A percentile compares a stretch with the other conserved stretches of the same genome.
These are phyloP conservation scores for Onychorhynchus coronatus DNA, from an alignment of 2,113 vertebrate genomes.

Conservation along the genomic window DNA sequence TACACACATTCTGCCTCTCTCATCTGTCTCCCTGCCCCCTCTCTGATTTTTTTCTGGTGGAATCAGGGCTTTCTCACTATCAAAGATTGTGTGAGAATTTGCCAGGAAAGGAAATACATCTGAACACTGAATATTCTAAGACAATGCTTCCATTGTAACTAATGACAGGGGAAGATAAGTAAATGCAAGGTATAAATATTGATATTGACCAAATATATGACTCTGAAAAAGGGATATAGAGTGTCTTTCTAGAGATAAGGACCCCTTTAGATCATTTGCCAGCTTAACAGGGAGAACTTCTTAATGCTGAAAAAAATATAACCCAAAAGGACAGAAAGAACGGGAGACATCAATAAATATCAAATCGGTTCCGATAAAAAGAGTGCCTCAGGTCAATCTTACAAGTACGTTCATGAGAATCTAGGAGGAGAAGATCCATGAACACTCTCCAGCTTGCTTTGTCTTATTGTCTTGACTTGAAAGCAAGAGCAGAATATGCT, in stretches of 20 bases:
- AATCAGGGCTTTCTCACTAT: background rate
- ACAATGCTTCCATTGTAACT: background rate
- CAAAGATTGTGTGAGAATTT: background rate
- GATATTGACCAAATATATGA: background rate
- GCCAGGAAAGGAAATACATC: background rate
- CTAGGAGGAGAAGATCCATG: background rate
- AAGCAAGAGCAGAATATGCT: background rate
- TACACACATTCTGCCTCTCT: background rate
- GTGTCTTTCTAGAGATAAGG: background rate
- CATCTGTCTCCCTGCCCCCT: fast-evolving
- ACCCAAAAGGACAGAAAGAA: background rate
- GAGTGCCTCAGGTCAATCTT: background rate
- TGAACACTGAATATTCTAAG: background rate
- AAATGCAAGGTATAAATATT: background rate
- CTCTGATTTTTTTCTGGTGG: background rate
- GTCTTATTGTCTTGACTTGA: background rate
- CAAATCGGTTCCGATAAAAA: background rate
- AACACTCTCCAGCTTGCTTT: background rate
- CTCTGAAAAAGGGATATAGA: background rate
- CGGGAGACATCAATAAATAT: background rate
- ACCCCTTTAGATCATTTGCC: background rate
- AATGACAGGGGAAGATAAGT: background rate
- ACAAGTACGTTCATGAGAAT: background rate
- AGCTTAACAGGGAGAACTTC: background rate
- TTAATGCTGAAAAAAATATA: background rate